phyloP scores from a whole-genome alignment of 2,888 invertebrate species.

The Oxycera nigricornis region DNA sequence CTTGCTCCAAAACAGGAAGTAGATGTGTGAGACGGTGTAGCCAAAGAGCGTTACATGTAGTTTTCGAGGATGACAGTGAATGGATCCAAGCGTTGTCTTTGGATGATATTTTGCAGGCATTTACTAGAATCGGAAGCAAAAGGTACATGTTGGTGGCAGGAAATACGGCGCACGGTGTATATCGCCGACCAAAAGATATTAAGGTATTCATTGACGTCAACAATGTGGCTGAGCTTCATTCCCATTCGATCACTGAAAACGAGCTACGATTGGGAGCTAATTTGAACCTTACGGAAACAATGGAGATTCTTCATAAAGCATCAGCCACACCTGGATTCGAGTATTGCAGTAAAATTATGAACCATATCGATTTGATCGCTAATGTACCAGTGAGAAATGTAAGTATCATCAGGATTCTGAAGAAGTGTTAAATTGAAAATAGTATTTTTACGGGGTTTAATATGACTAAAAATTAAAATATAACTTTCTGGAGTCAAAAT shows the following conservation, averaged over 20 bases:
- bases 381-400: conserved; percentile 71
- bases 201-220: conserved; percentile 69
- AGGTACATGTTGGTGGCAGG: conserved; percentile 73
- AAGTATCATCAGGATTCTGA: no score
- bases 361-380: conserved; percentile 74
- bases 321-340: conserved; percentile 62
- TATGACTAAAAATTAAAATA: no score
- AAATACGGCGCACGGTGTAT: conserved; percentile 75
- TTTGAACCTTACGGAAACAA: conserved; percentile 62
- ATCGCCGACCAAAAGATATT: conserved; percentile 60
- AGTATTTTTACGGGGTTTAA: no score
- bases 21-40: conserved; percentile 58
- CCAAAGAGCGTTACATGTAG: neutral
- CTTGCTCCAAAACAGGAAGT: conserved; percentile 59
- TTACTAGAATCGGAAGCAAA: conserved; percentile 62
- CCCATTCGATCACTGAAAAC: conserved; percentile 49
- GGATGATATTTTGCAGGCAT: conserved; percentile 66
- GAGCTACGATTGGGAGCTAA: conserved; percentile 63
- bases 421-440: no score
- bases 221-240: conserved; percentile 65
- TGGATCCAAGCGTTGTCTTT: conserved; percentile 69
- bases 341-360: conserved; percentile 68
- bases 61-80: conserved; percentile 53
- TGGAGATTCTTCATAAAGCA: conserved; percentile 58
- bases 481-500: no score